Evolutionary conservation across 1,140 invertebrate species (phyloP), one percentile per base, ranked within the genome.

Genomic region (Saccostrea echinata): DNA sequence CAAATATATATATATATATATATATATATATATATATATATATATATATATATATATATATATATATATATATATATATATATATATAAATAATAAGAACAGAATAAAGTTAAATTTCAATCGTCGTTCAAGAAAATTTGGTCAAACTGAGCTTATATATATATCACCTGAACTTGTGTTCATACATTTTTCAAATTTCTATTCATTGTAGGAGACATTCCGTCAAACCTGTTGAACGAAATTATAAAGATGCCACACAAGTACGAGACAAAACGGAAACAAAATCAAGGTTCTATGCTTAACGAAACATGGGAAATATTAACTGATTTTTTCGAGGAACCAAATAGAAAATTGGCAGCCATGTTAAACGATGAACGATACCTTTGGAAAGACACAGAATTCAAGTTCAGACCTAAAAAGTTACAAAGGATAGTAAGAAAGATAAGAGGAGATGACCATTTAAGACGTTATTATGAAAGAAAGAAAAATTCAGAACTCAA

Each of bases 291-390:
- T 21, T 53, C 81, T 2, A 83, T 83, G 81, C 51, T 52, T 0
- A 83, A 51, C 11, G 81, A 83, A 52, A 83, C 81, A 51, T 53
- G 81, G 81, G 24, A 83, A 16, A 52, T 83, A 16, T 53, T 83
- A 53, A 18, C 35, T n/a, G 81, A 51, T 1, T 83, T 52, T 83
- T 83, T 83, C 24, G 81, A 51, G 43, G 35, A 51, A 83, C 51
- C 35, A 51, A 83, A 83, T 24, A 52, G 81, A 52, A 83, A 83
- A 83, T 52, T 83, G 16, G 81, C 81, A 51, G 81, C 33, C 33
- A 83, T 83, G 81, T 83, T 83, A 53, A 83, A 83, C 4, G 81
- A 83, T 51, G 81, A 52, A 12, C 21, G 81, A 33, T 83, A 83
- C 8, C 6, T 83, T 18, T 83, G 81, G 81, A 83, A 52, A 51